Conservation (phyloP, 2,888 invertebrate genomes). For the Pimpla rufipes region DNA sequence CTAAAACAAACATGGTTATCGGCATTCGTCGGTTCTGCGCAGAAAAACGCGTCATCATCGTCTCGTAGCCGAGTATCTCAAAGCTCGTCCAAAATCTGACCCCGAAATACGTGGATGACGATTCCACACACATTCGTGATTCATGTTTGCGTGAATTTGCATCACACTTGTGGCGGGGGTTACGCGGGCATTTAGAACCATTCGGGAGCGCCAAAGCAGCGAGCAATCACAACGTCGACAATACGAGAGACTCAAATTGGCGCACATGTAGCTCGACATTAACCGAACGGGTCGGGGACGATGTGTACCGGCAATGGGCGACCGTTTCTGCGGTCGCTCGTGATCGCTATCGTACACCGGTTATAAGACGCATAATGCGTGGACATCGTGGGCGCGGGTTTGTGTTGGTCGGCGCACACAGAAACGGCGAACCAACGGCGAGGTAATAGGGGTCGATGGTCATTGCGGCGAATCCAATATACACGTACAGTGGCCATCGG, state of each 20-base stretch:
- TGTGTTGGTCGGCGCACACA: neutral
- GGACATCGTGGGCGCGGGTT: slow-evolving; percentile 7
- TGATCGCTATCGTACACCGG: slow-evolving; percentile 42
- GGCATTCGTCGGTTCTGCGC: too few species aligned
- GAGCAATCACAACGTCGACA: slow-evolving; percentile 69
- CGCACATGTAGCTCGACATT: slow-evolving; percentile 49
- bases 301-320: slow-evolving; percentile 5
- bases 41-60: too few species aligned
- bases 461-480: slow-evolving; percentile 44
- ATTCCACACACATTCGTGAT: slow-evolving; percentile 17
- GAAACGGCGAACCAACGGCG: neutral
- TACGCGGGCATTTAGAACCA: slow-evolving; percentile 49
- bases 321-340: slow-evolving; percentile 32
- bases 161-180: slow-evolving; percentile 56
- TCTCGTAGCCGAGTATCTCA: too few species aligned
- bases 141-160: slow-evolving; percentile 37
- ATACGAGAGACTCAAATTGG: slow-evolving; percentile 65
- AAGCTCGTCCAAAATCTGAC: neutral
- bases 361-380: slow-evolving; percentile 61
- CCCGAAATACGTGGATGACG: slow-evolving; percentile 22
- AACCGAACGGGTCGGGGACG: slow-evolving; percentile 6
- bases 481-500: slow-evolving; percentile 12
- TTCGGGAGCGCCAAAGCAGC: slow-evolving; percentile 64
- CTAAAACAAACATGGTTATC: too few species aligned
- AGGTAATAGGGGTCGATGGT: slow-evolving; percentile 39